These are phyloP conservation scores for Rousettus madagascariensis DNA, from an alignment of 2,797 vertebrate genomes.

Conservation along the genomic window DNA sequence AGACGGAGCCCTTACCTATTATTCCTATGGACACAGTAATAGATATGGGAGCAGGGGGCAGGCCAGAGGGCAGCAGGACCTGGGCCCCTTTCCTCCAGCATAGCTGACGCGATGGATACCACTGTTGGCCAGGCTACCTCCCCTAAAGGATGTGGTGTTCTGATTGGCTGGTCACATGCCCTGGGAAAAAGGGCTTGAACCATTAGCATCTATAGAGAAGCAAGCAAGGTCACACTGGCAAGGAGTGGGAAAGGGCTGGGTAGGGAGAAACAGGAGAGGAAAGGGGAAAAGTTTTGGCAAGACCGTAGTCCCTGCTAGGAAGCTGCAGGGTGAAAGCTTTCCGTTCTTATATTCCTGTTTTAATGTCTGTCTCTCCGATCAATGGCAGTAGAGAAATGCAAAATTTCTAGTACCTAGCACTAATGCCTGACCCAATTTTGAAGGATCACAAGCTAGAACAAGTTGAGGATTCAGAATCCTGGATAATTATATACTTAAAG, in stretches of 20 bases:
- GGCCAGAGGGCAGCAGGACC: slow-evolving; percentile 39
- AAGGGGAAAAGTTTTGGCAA: slow-evolving; percentile 71
- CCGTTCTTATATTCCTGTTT: slow-evolving; percentile 56
- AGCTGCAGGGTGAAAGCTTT: slow-evolving; percentile 59
- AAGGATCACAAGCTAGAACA: slow-evolving; percentile 65
- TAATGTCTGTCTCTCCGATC: slow-evolving; percentile 55
- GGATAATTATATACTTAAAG: slow-evolving; percentile 64
- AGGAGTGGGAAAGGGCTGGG: slow-evolving; percentile 26
- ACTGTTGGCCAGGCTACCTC: slow-evolving; percentile 57
- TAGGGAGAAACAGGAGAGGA: slow-evolving; percentile 11
- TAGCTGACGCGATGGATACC: background rate
- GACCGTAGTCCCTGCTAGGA: slow-evolving; percentile 56
- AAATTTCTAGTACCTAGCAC: slow-evolving; percentile 58
- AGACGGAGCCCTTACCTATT: slow-evolving; percentile 80
- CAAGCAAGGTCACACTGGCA: slow-evolving; percentile 59
- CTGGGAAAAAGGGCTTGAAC: slow-evolving; percentile 48
- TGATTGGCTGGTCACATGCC: slow-evolving; percentile 70
- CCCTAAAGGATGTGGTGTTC: slow-evolving; percentile 57
- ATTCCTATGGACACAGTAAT: slow-evolving; percentile 69
- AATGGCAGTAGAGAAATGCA: slow-evolving; percentile 43
- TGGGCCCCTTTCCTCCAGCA: slow-evolving; percentile 33
- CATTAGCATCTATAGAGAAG: slow-evolving; percentile 68
- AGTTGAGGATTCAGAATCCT: slow-evolving; percentile 60
- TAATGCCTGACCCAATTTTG: slow-evolving; percentile 52
- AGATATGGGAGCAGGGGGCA: slow-evolving; percentile 53